A percentile compares a stretch with the other conserved stretches of the same genome.
phyloP scores from a whole-genome alignment of 2,797 vertebrate species.

The Gorsachius magnificus region DNA sequence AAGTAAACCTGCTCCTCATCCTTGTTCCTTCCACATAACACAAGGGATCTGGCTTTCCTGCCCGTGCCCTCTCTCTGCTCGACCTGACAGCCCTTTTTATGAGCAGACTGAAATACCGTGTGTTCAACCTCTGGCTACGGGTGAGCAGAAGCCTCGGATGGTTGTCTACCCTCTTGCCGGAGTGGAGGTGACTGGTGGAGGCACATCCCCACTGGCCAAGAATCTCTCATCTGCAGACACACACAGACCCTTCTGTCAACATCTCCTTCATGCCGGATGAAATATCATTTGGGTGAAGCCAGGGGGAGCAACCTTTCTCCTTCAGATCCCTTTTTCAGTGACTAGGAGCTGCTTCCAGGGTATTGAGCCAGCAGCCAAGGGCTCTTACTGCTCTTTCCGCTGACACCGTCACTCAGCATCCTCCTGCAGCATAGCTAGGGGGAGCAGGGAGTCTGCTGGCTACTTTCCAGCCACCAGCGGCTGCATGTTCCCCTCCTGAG shows the following conservation, averaged over 20 bases:
- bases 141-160: not conserved
- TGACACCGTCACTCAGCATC: conserved; percentile 7
- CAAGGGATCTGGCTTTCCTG: not conserved
- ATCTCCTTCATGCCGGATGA: not conserved
- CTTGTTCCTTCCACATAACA: not conserved
- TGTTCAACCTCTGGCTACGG: not conserved
- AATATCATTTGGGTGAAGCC: not conserved
- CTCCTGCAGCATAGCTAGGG: not conserved
- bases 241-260: not conserved
- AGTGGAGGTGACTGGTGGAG: not conserved
- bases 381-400: not conserved
- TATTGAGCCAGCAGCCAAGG: not conserved
- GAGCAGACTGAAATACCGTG: not conserved
- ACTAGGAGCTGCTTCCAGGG: not conserved
- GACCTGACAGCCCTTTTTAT: not conserved
- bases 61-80: not conserved
- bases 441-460: not conserved
- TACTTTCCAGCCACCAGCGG: not conserved
- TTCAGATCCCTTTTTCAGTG: conserved; percentile 3
- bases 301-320: not conserved
- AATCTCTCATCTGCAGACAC: not conserved
- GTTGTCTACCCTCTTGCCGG: not conserved
- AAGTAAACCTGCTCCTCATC: not conserved
- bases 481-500: not conserved
- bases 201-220: not conserved